These are phyloP conservation scores for Zaprionus kolodkinae DNA, from an alignment of 1,140 invertebrate species.

Conservation along the genomic window DNA sequence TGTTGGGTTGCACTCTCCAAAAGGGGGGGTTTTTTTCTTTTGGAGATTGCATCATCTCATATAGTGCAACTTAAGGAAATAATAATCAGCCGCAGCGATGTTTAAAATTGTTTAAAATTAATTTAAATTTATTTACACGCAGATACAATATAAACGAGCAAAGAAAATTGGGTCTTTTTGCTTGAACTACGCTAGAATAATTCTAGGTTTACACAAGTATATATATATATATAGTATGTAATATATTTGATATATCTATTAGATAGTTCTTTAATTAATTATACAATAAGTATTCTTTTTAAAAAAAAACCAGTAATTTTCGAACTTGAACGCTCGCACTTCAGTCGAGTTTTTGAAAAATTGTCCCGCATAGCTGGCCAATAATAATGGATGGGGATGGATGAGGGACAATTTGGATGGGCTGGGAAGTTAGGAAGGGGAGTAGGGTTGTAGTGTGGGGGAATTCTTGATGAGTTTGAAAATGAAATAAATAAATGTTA, in stretches of 20 bases:
- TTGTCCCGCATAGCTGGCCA: slow-evolving; percentile 58
- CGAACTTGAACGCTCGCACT: slow-evolving; percentile 80
- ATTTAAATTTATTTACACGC: slow-evolving; percentile 81
- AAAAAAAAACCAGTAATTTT: slow-evolving; percentile 74
- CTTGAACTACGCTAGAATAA: slow-evolving; percentile 70
- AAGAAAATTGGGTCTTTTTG: slow-evolving; percentile 76
- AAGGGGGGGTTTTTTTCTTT: not conserved
- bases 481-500: slow-evolving; percentile 81
- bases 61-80: slow-evolving; percentile 47
- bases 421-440: not conserved
- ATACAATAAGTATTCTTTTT: slow-evolving; percentile 42
- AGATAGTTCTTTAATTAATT: slow-evolving; percentile 60
- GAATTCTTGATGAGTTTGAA: slow-evolving; percentile 60
- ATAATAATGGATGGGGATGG: slow-evolving; percentile 31
- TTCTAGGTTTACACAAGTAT: slow-evolving; percentile 58
- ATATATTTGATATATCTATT: slow-evolving; percentile 66
- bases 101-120: slow-evolving; percentile 65
- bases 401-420: not conserved
- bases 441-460: slow-evolving; percentile 5
- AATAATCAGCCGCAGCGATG: slow-evolving; percentile 55
- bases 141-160: slow-evolving; percentile 82
- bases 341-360: slow-evolving; percentile 73
- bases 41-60: slow-evolving; percentile 22
- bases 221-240: slow-evolving; percentile 34
- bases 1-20: slow-evolving; percentile 21